Evolutionary conservation across 2,113 vertebrate species (phyloP), one percentile per base, ranked within the genome.

Genomic region (Hippocampus zosterae): DNA sequence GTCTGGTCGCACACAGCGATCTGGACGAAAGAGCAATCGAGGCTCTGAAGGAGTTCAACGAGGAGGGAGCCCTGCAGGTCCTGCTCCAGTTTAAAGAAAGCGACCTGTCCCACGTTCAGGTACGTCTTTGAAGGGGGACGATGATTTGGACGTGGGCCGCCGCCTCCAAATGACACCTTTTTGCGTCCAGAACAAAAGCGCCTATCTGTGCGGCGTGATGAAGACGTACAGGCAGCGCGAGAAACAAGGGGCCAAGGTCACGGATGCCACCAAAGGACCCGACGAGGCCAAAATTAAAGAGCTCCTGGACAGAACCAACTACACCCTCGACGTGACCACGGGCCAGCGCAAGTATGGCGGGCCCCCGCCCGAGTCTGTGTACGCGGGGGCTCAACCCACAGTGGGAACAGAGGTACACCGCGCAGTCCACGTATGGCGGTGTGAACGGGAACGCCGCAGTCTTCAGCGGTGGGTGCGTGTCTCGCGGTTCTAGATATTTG

Each of bases 201-300:
- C 97, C 93, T 99, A 98, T 91, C 95, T 99, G 88, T 98, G 97
- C 89, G 97, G 97, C 71, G 97, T 98, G 78, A 98, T 98, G 97
- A 98, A 98, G 94, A 98, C 97, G 2, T 98, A 98, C 67, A 93
- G 97, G 80, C 97, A 99, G 92, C 93, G 96, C 87, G 97, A 98
- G 92, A 98, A 99, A 91, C 96, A 98, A 85, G 97, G 96, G 88
- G 95, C 95, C 82, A 98, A 98, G 92, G 96, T 96, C 73, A 90
- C 95, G 67, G 96, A 98, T 69, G 91, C 95, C 84, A 95, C 90
- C 76, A 99, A 98, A 94, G 97, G 97, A 92, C 97, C 97, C 77
- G 97, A 99, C 83, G 97, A 99, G 87, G 89, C 93, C 63, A 98
- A 98, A 90, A 98, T 99, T 78, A 98, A 98, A 93, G 95, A 93